Percentiles rank a stretch among this genome's conserved stretches.
Conservation (phyloP, 2,797 vertebrate genomes). For the Diglossa cyanea region DNA sequence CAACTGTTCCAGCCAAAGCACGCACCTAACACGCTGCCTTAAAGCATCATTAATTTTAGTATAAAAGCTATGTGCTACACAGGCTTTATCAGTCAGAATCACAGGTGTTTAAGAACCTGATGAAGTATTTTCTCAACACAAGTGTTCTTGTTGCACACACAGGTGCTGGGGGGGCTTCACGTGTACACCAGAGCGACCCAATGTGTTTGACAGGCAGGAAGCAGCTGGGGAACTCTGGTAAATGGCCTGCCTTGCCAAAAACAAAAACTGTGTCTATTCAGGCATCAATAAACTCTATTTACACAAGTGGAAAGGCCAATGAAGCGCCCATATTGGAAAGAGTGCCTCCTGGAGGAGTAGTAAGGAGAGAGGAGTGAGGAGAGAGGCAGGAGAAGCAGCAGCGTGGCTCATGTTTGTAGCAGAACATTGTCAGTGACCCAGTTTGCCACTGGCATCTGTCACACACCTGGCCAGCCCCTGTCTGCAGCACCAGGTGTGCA, state of each 20-base stretch:
- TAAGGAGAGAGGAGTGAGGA: neutral
- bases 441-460: neutral
- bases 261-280: neutral
- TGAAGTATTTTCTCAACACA: neutral
- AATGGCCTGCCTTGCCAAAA: neutral
- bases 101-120: slow-evolving; percentile 17
- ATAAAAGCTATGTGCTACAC: slow-evolving; percentile 12
- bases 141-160: neutral
- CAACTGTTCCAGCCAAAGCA: slow-evolving; percentile 18
- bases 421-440: neutral
- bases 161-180: neutral
- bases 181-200: neutral
- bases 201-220: neutral
- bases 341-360: neutral
- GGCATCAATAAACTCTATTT: neutral
- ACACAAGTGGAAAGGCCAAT: neutral
- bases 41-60: slow-evolving; percentile 57
- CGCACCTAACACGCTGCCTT: neutral
- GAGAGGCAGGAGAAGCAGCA: neutral
- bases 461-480: neutral
- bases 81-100: slow-evolving; percentile 28
- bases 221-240: neutral
- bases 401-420: rapidly evolving
- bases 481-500: neutral
- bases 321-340: neutral